Conservation (phyloP, 2,113 vertebrate genomes). For the Phylloscopus trochiloides region DNA sequence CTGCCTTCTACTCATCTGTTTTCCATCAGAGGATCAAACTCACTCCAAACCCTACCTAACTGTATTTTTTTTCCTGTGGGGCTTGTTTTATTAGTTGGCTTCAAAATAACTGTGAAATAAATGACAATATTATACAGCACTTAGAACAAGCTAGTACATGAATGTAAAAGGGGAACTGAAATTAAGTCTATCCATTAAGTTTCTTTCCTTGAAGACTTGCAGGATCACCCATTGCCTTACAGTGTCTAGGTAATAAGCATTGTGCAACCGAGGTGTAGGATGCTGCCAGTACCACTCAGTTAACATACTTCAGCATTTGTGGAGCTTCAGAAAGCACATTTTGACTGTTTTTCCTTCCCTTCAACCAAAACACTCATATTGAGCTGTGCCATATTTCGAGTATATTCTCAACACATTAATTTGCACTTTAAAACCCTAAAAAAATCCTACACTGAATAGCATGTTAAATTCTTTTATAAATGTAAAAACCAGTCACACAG, state of each 20-base stretch:
- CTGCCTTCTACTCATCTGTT: not conserved
- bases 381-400: conserved; percentile 62
- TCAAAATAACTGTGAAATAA: not conserved
- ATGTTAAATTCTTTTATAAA: conserved; percentile 43
- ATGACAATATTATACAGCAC: not conserved
- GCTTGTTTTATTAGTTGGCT: not conserved
- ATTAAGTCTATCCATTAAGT: not conserved
- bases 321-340: conserved; percentile 1
- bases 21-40: not conserved
- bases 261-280: conserved; percentile 61
- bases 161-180: not conserved
- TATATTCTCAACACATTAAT: conserved; percentile 57
- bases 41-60: not conserved
- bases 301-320: not conserved
- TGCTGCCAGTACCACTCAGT: not conserved
- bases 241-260: conserved; percentile 56
- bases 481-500: conserved; percentile 52
- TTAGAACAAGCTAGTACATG: not conserved
- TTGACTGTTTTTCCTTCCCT: conserved; percentile 22
- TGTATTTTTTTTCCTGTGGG: not conserved
- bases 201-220: not conserved
- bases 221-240: conserved; percentile 25
- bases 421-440: conserved; percentile 44
- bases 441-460: conserved; percentile 19
- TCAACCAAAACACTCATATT: conserved; percentile 25